Conservation (phyloP, 2,797 vertebrate species). For the Chlorospingus semifuscus region DNA sequence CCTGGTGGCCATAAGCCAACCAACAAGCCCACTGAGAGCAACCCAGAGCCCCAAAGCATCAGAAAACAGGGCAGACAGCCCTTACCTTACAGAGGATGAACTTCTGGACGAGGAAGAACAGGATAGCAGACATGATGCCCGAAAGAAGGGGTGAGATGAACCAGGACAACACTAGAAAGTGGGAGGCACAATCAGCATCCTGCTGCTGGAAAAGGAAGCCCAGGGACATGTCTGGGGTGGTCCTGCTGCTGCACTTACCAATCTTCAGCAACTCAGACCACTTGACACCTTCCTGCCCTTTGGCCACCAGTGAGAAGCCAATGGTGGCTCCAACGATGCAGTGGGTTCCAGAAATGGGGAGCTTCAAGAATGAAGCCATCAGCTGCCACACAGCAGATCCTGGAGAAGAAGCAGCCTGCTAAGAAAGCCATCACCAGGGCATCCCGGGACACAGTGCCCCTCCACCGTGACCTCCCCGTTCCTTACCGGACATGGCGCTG, state of each 20-base stretch:
- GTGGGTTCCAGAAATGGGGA: conserved; percentile 96
- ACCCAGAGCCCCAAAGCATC: background rate
- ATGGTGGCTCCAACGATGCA: conserved; percentile 97
- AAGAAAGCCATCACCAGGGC: background rate
- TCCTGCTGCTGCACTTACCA: conserved; percentile 70
- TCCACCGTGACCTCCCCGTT: fast-evolving
- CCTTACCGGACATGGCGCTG: conserved; percentile 92
- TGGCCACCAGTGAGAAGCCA: conserved; percentile 92
- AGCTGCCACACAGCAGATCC: conserved; percentile 97
- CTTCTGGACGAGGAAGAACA: conserved; percentile 88
- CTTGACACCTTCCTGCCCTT: conserved; percentile 87
- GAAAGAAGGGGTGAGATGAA: conserved; percentile 95
- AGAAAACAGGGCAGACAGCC: fast-evolving
- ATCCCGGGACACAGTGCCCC: fast-evolving
- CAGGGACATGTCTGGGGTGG: fast-evolving
- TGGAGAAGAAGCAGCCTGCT: conserved; percentile 38
- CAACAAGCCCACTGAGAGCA: background rate
- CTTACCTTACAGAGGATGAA: conserved; percentile 92
- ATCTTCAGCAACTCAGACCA: conserved; percentile 93
- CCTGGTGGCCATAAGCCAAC: background rate
- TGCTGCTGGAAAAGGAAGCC: background rate
- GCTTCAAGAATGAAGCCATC: conserved; percentile 90
- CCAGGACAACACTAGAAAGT: conserved; percentile 89
- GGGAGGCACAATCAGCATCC: background rate
- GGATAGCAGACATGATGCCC: conserved; percentile 90